Conservation (phyloP, 2,797 vertebrate species). For the Sebastes itinus region DNA sequence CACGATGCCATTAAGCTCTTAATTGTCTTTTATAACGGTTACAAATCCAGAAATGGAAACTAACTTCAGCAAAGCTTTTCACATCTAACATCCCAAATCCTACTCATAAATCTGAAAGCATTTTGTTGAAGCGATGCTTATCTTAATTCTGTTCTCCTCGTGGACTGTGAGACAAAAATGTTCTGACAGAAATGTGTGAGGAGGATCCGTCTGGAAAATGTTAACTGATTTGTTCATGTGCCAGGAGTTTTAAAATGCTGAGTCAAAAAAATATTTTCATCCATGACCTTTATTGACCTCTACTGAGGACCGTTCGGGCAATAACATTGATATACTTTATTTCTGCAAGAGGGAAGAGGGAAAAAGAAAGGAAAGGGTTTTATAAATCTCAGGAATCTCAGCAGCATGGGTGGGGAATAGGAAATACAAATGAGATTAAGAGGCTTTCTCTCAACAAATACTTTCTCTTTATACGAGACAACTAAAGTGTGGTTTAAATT, state of each 20-base stretch:
- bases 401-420: too few relatives aligned
- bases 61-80: slow-evolving; percentile 2
- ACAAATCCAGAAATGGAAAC: not conserved
- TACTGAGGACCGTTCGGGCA: not conserved
- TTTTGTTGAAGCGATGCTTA: not conserved
- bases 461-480: not conserved
- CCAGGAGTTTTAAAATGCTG: not conserved
- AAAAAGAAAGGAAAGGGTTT: too few relatives aligned
- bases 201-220: not conserved
- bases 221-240: not conserved
- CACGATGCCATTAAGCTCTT: not conserved
- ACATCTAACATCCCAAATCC: not conserved
- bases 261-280: not conserved
- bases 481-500: not conserved
- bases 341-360: not conserved
- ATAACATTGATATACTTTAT: not conserved
- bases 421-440: not conserved
- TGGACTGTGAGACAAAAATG: not conserved
- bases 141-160: not conserved
- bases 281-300: not conserved
- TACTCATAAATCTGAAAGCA: slow-evolving; percentile 8
- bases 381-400: too few relatives aligned
- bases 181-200: not conserved
- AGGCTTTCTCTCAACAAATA: not conserved
- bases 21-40: not conserved